phyloP scores from a whole-genome alignment of 2,113 vertebrate genomes.

The Nettapus auritus region DNA sequence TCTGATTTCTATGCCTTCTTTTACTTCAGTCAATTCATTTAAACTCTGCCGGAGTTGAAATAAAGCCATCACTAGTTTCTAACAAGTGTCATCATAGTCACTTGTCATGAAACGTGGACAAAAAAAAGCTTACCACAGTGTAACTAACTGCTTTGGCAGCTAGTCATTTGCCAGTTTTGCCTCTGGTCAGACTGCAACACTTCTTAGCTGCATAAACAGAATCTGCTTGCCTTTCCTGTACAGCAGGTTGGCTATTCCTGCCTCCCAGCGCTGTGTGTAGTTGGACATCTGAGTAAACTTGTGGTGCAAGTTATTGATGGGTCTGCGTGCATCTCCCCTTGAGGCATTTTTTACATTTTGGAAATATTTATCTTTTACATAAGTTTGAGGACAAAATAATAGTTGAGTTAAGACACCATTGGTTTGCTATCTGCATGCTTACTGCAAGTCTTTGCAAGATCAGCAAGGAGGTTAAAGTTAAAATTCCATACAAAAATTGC shows the following conservation, averaged over 20 bases:
- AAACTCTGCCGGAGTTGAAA: neutral
- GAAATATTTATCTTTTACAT: neutral
- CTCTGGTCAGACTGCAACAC: neutral
- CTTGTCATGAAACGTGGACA: neutral
- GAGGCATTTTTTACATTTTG: neutral
- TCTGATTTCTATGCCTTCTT: neutral
- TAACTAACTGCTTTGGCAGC: slow-evolving; percentile 19
- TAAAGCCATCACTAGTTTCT: neutral
- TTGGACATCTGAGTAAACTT: slow-evolving; percentile 11
- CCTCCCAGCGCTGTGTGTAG: neutral
- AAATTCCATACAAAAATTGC: neutral
- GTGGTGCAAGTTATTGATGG: neutral
- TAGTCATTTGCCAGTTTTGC: neutral
- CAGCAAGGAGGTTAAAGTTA: neutral
- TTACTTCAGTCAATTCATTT: neutral
- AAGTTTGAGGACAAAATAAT: neutral
- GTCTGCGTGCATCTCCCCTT: neutral
- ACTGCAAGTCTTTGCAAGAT: neutral
- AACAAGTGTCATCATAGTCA: neutral
- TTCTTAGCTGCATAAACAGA: slow-evolving; percentile 15
- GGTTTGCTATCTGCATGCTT: neutral
- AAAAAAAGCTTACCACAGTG: neutral
- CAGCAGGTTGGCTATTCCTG: slow-evolving; percentile 53
- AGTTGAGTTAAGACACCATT: fast-evolving
- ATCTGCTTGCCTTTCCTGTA: slow-evolving; percentile 44